Percentiles rank a stretch among this genome's conserved stretches.
Evolutionary conservation across 1,140 invertebrate genomes (phyloP).

Genomic region (Proales similis): DNA sequence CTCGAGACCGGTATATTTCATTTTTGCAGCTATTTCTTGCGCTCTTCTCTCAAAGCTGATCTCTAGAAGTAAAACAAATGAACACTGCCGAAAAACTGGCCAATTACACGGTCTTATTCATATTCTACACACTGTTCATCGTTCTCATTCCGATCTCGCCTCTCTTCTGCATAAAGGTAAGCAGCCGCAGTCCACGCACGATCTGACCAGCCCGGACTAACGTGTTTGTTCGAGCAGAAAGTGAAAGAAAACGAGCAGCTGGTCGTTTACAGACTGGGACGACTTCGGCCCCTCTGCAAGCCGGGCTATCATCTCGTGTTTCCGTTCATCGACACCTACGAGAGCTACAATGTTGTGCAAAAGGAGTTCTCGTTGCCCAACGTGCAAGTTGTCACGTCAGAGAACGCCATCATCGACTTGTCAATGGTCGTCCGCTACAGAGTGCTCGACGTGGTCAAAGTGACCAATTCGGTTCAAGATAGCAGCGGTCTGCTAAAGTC

Average conservation of each 20-base stretch:
- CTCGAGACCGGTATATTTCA: neutral
- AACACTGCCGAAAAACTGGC: neutral
- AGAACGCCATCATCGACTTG: conserved; percentile 15
- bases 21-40: neutral
- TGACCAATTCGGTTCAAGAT: conserved; percentile 26
- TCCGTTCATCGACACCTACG: conserved; percentile 18
- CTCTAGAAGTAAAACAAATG: neutral
- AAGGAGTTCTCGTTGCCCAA: conserved; percentile 17
- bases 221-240: conserved; percentile 8
- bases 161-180: conserved; percentile 15
- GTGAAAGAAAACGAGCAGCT: conserved; percentile 26
- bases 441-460: conserved; percentile 1
- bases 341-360: neutral
- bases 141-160: conserved; percentile 16
- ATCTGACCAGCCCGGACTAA: too few species aligned
- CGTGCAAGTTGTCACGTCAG: conserved; percentile 6
- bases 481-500: neutral
- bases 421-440: conserved; percentile 9
- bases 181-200: too few species aligned
- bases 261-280: conserved; percentile 35
- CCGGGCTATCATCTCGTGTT: conserved; percentile 21
- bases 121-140: conserved; percentile 4
- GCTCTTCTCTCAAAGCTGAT: neutral
- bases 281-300: neutral
- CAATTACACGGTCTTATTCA: neutral